Evolutionary conservation across 2,797 vertebrate species (phyloP), one percentile per base, ranked within the genome.

Genomic region (Sparus aurata): DNA sequence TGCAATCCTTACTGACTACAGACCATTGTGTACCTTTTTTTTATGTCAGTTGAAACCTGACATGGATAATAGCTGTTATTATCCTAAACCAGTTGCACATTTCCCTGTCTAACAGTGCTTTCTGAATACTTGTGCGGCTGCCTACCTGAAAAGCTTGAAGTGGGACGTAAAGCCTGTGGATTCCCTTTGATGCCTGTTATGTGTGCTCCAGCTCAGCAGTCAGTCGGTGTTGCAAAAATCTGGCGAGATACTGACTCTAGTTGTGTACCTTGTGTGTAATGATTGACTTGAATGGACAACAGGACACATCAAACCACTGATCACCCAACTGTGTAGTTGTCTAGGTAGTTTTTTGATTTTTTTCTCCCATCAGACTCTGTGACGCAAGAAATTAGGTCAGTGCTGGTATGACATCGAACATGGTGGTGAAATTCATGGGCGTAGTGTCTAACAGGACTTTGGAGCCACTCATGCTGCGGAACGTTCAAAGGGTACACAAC

Each of bases 191-290:
- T 70, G 54, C 60, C 71, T 60, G 73, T 25, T 76, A 9, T 25
- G 43, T 80, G 75, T 27, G 25, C 74, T 84, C n/a, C 62, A 77
- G 63, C 60, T 85, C 67, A 67, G 54, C 70, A 84, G 71, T 80
- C 53, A 59, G 68, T 25, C 45, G 61, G 78, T 18, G 59, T 18
- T 23, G 68, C 63, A 68, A 79, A 83, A 60, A 80, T 87, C 52
- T 78, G 81, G 78, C 75, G 69, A 68, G 41, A 68, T 64, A 47
- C 30, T 50, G 57, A 79, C 69, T 69, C 43, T 77, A 84, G 66
- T 47, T 91, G 89, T 90, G 89, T 91, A 89, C 81, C 69, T 54
- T 88, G 46, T 77, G 90, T 86, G 74, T 93, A 95, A 95, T 94
- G 52, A 94, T 94, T 94, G 82, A 93, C 90, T 79, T 47, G 20